Base-by-base conservation (phyloP, 2,888 invertebrate species). In the Dichetophora obliterata region DNA sequence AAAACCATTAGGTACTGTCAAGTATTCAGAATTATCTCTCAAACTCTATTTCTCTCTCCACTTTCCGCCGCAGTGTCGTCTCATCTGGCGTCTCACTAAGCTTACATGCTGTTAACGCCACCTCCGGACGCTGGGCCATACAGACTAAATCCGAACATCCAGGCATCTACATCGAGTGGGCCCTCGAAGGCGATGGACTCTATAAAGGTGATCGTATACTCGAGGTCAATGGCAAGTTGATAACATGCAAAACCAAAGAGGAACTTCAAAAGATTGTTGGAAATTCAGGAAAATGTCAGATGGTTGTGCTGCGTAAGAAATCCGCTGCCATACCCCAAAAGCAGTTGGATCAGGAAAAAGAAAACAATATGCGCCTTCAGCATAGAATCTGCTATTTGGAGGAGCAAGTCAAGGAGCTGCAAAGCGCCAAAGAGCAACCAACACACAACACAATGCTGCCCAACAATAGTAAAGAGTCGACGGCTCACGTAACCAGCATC, bases 341-440 rank as follows among this genome's bases (percentile, higher is more conserved):
- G 77, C 88, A 88, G 75, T 79, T 89, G 0, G 84, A 88, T 50
- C 87, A 88, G 78, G 87, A 90, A 24, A 92, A 93, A 83, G 91
- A 94, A 27, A 96, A 96, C 89, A 96, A 96, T 90, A 93, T 95
- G 78, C 91, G 96, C 71, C 91, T 96, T 78, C 95, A 95, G 16
- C 96, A 96, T 88, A 91, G 96, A 82, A 96, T 96, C 84, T 95
- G 95, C 2, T 96, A 96, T 88, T 91, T 97, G 77, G 96, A 97
- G 88, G 96, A 96, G 86, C 96, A 96, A 89, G 95, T 95, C 81
- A 90, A 91, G 0, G 92, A 93, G 82, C 88, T 93, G 14, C 90
- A 93, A 74, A 88, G 81, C 2, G 82, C 83, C 2, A 89, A 89
- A 80, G 88, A 88, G 34, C 85, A 83, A 6, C 83, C 81, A 9